Evolutionary conservation across 2,888 invertebrate species (phyloP).

Genomic region (Scaptomyza cyrtandrae): DNA sequence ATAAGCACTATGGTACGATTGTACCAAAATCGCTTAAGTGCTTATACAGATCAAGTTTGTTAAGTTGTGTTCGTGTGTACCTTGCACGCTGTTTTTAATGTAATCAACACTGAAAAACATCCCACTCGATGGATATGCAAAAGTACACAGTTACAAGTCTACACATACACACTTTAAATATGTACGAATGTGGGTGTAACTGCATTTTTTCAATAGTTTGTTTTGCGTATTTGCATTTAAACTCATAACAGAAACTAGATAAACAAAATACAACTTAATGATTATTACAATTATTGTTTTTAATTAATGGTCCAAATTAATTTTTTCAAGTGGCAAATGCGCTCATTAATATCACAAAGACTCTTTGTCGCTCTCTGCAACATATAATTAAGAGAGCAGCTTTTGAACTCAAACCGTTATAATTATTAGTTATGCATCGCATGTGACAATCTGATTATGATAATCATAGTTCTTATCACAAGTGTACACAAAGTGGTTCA

Average conservation of each 20-base stretch:
- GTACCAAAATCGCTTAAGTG: neutral
- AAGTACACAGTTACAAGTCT: constrained; percentile 11
- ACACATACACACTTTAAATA: constrained; percentile 3
- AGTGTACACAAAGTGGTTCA: constrained; percentile 9
- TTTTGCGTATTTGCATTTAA: neutral
- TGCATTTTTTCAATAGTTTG: neutral
- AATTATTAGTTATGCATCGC: constrained; percentile 78
- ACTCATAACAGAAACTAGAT: neutral
- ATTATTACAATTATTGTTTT: neutral
- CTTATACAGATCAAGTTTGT: too few species aligned
- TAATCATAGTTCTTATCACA: constrained; percentile 62
- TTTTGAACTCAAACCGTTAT: constrained; percentile 57
- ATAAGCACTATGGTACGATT: neutral
- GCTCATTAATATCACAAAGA: constrained; percentile 3
- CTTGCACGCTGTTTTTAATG: constrained; percentile 1
- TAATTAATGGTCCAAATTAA: neutral
- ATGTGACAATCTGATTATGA: constrained; percentile 75
- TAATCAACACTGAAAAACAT: constrained; percentile 10
- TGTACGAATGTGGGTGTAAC: neutral
- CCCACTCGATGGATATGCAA: constrained; percentile 2
- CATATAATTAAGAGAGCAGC: constrained; percentile 27
- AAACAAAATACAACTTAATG: neutral
- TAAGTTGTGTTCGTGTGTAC: neutral
- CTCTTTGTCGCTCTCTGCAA: constrained; percentile 26
- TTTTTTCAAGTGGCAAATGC: constrained; percentile 9